phyloP scores from a whole-genome alignment of 2,797 vertebrate species.

The Esox lucius region DNA sequence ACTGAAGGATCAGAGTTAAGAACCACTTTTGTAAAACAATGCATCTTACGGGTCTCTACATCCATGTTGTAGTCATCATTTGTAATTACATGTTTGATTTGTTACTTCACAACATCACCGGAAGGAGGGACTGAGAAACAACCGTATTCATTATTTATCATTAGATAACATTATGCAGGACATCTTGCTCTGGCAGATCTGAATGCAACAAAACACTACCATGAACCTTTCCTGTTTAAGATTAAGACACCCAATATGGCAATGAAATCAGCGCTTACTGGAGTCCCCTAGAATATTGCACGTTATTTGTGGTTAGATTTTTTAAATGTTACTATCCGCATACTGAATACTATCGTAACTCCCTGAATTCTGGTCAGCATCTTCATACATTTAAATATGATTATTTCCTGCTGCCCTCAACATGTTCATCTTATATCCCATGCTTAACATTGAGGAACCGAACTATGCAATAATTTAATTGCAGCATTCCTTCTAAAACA shows the following conservation, averaged over 20 bases:
- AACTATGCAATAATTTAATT: slow-evolving; percentile 67
- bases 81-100: slow-evolving; percentile 12
- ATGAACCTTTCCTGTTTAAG: not conserved
- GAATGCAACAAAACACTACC: not conserved
- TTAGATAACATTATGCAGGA: not conserved
- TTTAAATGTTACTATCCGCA: not conserved
- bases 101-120: not conserved
- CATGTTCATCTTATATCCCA: slow-evolving; percentile 19
- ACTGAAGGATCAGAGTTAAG: too few relatives aligned
- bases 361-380: not conserved
- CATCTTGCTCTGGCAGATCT: not conserved
- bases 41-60: slow-evolving; percentile 15
- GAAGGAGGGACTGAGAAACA: not conserved
- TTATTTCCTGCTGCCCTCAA: slow-evolving; percentile 20
- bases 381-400: slow-evolving; percentile 28
- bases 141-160: not conserved
- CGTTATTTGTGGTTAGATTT: not conserved
- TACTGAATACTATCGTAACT: not conserved
- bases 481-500: slow-evolving; percentile 41
- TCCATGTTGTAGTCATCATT: slow-evolving; percentile 27
- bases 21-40: slow-evolving; percentile 9
- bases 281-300: not conserved
- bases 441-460: slow-evolving; percentile 43
- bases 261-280: slow-evolving; percentile 3
- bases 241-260: not conserved